Conservation (phyloP, 35 echinoderm and acorn worm species). For the Stichopus chloronotus region DNA sequence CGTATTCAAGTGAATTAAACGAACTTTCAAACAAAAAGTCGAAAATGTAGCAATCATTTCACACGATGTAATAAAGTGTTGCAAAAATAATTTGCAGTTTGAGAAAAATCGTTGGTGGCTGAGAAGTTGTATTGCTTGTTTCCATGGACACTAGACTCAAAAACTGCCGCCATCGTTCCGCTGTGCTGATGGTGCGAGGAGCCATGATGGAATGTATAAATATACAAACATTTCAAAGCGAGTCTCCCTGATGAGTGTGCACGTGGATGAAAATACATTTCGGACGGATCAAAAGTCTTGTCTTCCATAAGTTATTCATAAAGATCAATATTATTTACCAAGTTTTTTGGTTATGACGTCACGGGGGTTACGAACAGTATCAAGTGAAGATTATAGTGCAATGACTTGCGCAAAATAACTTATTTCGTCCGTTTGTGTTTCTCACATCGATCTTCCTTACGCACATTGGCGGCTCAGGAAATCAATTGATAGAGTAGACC, state of each 20-base stretch:
- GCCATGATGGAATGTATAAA: background rate
- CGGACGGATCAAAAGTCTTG: conserved; percentile 8
- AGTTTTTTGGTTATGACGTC: background rate
- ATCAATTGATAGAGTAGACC: background rate
- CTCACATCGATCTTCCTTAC: background rate
- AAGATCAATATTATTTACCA: background rate
- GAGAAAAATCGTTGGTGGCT: background rate
- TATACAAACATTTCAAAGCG: background rate
- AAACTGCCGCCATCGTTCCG: background rate
- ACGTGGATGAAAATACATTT: background rate
- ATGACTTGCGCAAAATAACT: background rate
- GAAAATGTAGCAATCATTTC: background rate
- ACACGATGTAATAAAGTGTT: background rate
- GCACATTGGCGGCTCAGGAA: background rate
- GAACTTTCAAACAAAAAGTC: background rate
- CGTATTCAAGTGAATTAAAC: background rate
- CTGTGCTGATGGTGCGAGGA: background rate
- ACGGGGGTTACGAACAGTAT: background rate
- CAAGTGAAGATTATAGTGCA: background rate
- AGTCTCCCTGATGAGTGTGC: background rate
- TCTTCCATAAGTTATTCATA: background rate
- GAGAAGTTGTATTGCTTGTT: background rate
- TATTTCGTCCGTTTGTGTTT: background rate
- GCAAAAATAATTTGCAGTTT: background rate
- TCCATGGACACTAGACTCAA: background rate